A percentile compares a stretch with the other conserved stretches of the same genome.
phyloP scores from a whole-genome alignment of 1,140 invertebrate genomes.

The Spodoptera frugiperda region DNA sequence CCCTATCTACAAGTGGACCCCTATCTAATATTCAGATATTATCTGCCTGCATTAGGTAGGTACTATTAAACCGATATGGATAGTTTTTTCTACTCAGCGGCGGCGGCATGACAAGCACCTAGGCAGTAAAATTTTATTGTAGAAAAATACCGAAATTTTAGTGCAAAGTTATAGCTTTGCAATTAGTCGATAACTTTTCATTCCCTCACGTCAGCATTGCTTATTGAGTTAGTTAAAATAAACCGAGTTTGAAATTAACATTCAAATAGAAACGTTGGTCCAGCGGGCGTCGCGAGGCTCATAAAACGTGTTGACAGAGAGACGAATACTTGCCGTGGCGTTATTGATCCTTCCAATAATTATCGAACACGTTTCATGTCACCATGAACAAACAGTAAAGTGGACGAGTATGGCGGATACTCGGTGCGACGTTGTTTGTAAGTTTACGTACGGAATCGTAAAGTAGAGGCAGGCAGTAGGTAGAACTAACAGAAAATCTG shows the following conservation, averaged over 20 bases:
- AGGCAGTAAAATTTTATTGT: no score
- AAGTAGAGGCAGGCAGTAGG: slow-evolving; percentile 77
- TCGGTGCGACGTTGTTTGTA: slow-evolving; percentile 70
- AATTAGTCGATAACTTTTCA: slow-evolving; percentile 24
- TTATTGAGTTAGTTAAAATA: slow-evolving; percentile 65
- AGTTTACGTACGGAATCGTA: slow-evolving; percentile 79
- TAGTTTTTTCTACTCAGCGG: no score
- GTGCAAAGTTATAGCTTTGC: neutral
- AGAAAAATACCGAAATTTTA: neutral
- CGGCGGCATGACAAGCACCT: no score
- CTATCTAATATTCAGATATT: no score
- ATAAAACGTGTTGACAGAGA: slow-evolving; percentile 81
- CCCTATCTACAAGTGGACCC: no score
- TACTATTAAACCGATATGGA: no score
- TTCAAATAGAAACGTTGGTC: slow-evolving; percentile 80
- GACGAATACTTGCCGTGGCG: slow-evolving; percentile 80
- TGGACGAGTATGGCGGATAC: slow-evolving; percentile 76
- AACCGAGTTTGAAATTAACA: slow-evolving; percentile 77
- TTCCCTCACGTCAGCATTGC: slow-evolving; percentile 46
- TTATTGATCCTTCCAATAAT: slow-evolving; percentile 86
- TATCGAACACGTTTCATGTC: slow-evolving; percentile 85
- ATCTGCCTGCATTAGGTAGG: no score
- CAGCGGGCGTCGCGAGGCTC: slow-evolving; percentile 67
- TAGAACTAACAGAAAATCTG: slow-evolving; percentile 77
- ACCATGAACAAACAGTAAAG: slow-evolving; percentile 82